These are phyloP conservation scores for Ceramica pisi DNA, from an alignment of 2,888 invertebrate genomes.

Conservation along the genomic window DNA sequence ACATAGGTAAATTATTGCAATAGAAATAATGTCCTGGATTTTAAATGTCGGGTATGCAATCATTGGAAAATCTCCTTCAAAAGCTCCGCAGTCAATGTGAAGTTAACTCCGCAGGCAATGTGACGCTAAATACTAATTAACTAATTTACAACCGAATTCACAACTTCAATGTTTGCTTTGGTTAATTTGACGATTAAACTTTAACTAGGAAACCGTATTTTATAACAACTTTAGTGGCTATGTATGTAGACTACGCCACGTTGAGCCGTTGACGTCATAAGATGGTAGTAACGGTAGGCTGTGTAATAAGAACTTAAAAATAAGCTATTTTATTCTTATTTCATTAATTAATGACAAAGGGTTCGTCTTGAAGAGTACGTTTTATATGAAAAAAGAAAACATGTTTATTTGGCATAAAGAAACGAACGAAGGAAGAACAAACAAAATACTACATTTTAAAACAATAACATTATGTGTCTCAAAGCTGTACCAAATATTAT, in stretches of 20 bases:
- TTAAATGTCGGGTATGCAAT: constrained; percentile 2
- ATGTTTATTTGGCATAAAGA: too few species aligned
- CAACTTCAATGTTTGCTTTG: constrained; percentile 34
- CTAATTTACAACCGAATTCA: constrained; percentile 35
- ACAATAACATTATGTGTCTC: too few species aligned
- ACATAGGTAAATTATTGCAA: neutral
- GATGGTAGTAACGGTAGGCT: constrained; percentile 3
- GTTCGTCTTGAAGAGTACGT: neutral
- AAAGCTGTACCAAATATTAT: too few species aligned
- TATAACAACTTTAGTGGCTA: constrained; percentile 23
- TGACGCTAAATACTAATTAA: constrained; percentile 27
- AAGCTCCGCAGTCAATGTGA: neutral
- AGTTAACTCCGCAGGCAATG: constrained; percentile 11
- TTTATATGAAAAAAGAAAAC: too few species aligned
- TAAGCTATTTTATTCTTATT: neutral
- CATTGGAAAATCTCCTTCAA: neutral
- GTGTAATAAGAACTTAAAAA: constrained; percentile 6
- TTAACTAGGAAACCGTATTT: constrained; percentile 41
- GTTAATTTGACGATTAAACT: constrained; percentile 45
- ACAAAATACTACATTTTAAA: too few species aligned
- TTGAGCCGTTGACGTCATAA: constrained; percentile 20
- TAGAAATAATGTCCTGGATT: neutral
- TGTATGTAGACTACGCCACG: constrained; percentile 41
- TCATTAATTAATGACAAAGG: neutral
- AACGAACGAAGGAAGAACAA: too few species aligned